Evolutionary conservation across 2,113 vertebrate species (phyloP).

Genomic region (Pithys albifrons): DNA sequence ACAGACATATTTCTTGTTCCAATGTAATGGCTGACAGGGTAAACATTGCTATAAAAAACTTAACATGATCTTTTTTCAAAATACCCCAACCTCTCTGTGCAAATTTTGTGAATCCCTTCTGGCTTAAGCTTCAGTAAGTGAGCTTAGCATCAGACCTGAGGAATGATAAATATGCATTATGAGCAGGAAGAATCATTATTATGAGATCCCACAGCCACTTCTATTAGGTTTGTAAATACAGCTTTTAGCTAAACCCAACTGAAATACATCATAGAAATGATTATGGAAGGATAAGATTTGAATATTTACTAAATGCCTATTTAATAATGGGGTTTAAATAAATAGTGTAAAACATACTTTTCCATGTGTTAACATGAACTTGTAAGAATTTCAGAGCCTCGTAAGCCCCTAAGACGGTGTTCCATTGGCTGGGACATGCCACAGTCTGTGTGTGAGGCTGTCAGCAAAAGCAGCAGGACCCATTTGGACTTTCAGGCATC

Average conservation of each 20-base stretch:
- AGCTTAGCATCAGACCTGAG: not conserved
- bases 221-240: not conserved
- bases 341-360: slow-evolving; percentile 36
- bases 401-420: not conserved
- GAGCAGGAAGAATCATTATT: not conserved
- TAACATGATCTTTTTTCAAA: not conserved
- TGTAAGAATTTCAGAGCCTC: not conserved
- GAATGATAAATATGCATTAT: not conserved
- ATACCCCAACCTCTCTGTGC: not conserved
- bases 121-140: not conserved
- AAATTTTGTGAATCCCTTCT: not conserved
- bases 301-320: slow-evolving; percentile 32
- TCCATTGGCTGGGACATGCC: not conserved
- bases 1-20: slow-evolving; percentile 26
- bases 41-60: slow-evolving; percentile 23
- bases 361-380: not conserved
- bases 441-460: not conserved
- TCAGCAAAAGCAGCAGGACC: not conserved
- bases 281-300: slow-evolving; percentile 2
- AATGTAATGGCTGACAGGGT: slow-evolving; percentile 32
- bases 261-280: slow-evolving; percentile 25
- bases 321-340: slow-evolving; percentile 67
- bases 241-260: not conserved
- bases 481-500: not conserved
- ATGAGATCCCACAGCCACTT: not conserved